Evolutionary conservation across 1,140 invertebrate species (phyloP).

Genomic region (Drosophila carrolli): DNA sequence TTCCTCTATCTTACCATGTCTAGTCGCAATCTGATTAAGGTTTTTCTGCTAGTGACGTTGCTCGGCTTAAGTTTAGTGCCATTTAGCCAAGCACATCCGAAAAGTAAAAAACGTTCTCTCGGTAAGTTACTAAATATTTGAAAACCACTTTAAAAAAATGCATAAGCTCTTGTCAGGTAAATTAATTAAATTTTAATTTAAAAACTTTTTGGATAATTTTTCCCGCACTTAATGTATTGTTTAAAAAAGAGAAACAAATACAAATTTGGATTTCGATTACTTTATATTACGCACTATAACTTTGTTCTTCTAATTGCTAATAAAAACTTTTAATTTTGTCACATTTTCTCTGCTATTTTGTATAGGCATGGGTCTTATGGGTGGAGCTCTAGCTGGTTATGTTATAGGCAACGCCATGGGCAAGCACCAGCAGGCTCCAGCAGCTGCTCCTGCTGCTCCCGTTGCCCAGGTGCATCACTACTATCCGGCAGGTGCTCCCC

Average conservation of each 20-base stretch:
- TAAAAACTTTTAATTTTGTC: background rate
- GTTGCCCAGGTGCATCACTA: slow-evolving; percentile 40
- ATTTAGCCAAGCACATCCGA: slow-evolving; percentile 36
- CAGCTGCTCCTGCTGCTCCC: slow-evolving; percentile 19
- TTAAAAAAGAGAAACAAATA: no score
- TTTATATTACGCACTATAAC: no score
- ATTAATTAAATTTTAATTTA: background rate
- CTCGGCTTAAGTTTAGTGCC: slow-evolving; percentile 35
- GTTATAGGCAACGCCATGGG: slow-evolving; percentile 36
- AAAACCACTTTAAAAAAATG: no score
- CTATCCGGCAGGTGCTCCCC: slow-evolving; percentile 3
- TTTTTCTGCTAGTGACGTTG: slow-evolving; percentile 35
- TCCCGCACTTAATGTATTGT: no score
- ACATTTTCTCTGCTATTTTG: background rate
- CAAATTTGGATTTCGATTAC: no score
- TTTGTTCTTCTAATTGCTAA: background rate
- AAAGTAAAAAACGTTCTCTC: slow-evolving; percentile 45
- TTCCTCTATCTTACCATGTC: slow-evolving; percentile 28
- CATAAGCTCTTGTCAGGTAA: no score
- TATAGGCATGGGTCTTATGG: slow-evolving; percentile 52
- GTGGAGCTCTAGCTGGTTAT: slow-evolving; percentile 56
- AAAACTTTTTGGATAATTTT: background rate
- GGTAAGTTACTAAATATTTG: slow-evolving; percentile 37
- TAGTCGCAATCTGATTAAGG: slow-evolving; percentile 17
- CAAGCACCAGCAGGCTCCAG: slow-evolving; percentile 15